phyloP scores from a whole-genome alignment of 2,888 invertebrate species.

The Reticulitermes lucifugus region DNA sequence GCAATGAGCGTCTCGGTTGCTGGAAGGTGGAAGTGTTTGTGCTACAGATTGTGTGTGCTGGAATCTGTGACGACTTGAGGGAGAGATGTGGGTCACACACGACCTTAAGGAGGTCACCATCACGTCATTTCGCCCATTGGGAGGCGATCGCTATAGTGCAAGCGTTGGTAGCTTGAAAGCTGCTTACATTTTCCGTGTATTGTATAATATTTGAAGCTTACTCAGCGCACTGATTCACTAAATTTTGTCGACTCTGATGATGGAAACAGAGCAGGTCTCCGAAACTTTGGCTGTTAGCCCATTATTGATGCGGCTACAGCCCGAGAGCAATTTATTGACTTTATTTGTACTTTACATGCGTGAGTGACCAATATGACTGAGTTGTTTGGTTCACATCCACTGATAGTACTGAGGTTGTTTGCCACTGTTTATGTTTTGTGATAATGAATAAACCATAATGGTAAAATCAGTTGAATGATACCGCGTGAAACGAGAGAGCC shows the following conservation, averaged over 20 bases:
- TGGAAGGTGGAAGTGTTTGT: conserved; percentile 31
- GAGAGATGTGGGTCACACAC: conserved; percentile 50
- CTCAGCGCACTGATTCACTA: not conserved
- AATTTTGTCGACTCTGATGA: too few species aligned
- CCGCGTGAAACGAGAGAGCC: too few species aligned
- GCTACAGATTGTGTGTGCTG: conserved; percentile 37
- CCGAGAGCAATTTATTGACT: too few species aligned
- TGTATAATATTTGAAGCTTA: not conserved
- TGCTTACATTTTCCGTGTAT: not conserved
- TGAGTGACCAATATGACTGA: not conserved
- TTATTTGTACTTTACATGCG: not conserved
- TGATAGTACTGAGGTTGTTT: too few species aligned
- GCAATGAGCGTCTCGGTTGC: conserved; percentile 4
- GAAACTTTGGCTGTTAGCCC: too few species aligned
- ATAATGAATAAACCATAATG: too few species aligned
- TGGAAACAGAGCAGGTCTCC: too few species aligned
- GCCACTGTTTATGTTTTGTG: too few species aligned
- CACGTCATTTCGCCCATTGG: conserved; percentile 27
- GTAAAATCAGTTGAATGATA: too few species aligned
- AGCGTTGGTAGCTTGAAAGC: not conserved
- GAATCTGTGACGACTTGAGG: conserved; percentile 34
- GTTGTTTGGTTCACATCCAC: too few species aligned
- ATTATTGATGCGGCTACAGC: too few species aligned
- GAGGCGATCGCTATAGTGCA: not conserved
- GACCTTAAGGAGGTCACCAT: conserved; percentile 51